These are phyloP conservation scores for Stomatorhinus walkeri DNA, from an alignment of 2,797 vertebrate genomes.

Conservation along the genomic window DNA sequence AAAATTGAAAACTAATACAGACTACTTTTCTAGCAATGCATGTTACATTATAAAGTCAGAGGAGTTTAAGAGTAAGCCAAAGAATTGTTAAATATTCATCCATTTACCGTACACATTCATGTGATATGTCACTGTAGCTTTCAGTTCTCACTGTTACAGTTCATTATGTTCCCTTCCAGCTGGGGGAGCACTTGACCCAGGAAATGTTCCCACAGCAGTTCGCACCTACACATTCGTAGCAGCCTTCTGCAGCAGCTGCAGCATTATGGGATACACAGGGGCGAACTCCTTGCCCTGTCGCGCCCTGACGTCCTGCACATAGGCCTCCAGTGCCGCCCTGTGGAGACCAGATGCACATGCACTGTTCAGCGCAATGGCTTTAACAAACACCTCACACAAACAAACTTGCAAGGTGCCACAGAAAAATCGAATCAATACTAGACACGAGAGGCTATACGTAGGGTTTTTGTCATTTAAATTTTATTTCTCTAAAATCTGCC, in stretches of 20 bases:
- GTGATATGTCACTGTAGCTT: background rate
- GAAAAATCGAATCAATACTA: background rate
- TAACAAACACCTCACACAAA: background rate
- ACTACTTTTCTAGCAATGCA: background rate
- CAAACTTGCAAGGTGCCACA: background rate
- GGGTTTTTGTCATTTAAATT: background rate
- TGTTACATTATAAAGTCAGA: background rate
- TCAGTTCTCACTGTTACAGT: background rate
- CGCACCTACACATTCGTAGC: conserved; percentile 50
- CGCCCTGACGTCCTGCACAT: conserved; percentile 79
- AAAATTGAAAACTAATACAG: background rate
- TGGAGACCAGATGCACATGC: conserved; percentile 18
- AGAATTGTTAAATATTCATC: background rate
- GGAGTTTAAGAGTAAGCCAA: background rate
- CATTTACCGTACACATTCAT: background rate
- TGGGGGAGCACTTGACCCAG: background rate
- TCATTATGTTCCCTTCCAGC: background rate
- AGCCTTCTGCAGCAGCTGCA: conserved; percentile 84
- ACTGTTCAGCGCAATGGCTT: background rate
- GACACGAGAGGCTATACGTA: background rate
- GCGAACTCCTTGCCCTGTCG: conserved; percentile 89
- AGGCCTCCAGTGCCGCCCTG: conserved; percentile 87
- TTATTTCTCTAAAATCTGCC: background rate
- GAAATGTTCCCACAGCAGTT: background rate
- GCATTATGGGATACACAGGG: conserved; percentile 90